Percentiles rank a stretch among this genome's conserved stretches.
Evolutionary conservation across 2,797 vertebrate genomes (phyloP).

Genomic region (Tapirus indicus): DNA sequence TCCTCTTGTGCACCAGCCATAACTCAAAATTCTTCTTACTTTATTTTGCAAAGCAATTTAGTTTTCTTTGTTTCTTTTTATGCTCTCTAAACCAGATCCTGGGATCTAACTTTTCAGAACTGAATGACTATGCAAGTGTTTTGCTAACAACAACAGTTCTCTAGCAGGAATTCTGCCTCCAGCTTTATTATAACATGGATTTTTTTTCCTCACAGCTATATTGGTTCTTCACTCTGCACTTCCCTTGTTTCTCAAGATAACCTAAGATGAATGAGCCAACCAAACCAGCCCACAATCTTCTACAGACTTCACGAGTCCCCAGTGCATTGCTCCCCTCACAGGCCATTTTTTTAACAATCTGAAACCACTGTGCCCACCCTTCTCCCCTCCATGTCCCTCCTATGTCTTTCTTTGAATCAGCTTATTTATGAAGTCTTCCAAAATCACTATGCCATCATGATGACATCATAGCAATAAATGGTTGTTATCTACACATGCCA

Average conservation of each 20-base stretch:
- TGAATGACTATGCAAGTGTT: not conserved
- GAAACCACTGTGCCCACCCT: not conserved
- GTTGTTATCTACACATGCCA: not conserved
- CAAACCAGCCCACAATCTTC: not conserved
- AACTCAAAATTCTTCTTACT: not conserved
- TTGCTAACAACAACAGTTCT: not conserved
- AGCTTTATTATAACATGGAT: not conserved
- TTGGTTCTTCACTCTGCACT: not conserved
- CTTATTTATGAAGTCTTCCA: not conserved
- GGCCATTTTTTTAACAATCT: not conserved
- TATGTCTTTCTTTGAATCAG: not conserved
- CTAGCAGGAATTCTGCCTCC: not conserved
- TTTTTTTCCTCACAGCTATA: rapidly evolving
- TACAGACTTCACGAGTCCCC: not conserved
- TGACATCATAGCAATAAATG: not conserved
- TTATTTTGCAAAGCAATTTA: not conserved
- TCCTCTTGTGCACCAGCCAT: not conserved
- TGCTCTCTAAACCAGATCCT: not conserved
- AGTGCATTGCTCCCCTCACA: not conserved
- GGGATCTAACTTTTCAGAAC: not conserved
- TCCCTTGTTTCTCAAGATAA: not conserved
- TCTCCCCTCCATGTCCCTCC: not conserved
- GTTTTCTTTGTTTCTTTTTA: not conserved
- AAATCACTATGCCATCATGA: not conserved
- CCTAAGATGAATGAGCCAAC: not conserved